phyloP scores from a whole-genome alignment of 1,140 invertebrate species.

The Euura saliciscinereae region DNA sequence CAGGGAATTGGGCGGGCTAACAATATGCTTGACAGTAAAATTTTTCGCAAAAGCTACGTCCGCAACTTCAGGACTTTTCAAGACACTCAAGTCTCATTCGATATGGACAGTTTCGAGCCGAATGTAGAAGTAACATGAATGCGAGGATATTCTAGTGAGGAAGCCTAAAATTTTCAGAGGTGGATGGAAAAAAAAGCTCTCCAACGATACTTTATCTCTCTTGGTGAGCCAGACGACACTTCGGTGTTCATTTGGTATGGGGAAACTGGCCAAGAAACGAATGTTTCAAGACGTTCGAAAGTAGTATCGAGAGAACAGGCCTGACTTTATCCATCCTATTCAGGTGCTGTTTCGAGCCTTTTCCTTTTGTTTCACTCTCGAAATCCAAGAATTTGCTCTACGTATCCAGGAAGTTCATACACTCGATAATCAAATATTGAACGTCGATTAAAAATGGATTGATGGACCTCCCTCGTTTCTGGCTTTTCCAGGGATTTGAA shows the following conservation, averaged over 20 bases:
- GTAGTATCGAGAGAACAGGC: not conserved
- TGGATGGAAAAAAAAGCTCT: not conserved
- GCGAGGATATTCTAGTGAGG: not conserved
- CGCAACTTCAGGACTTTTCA: too few species aligned
- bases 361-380: too few species aligned
- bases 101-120: too few species aligned
- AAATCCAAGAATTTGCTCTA: not conserved
- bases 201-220: not conserved
- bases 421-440: too few species aligned
- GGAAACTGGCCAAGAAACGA: not conserved
- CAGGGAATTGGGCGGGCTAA: too few species aligned
- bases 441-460: too few species aligned
- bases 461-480: too few species aligned
- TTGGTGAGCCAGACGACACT: not conserved
- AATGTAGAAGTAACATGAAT: not conserved
- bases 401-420: not conserved
- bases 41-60: too few species aligned
- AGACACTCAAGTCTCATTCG: too few species aligned
- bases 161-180: not conserved
- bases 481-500: too few species aligned
- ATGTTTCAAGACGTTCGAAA: not conserved
- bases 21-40: too few species aligned
- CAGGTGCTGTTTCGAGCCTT: not conserved
- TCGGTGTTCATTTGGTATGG: not conserved
- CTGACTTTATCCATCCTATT: not conserved